Percentiles rank a stretch among this genome's conserved stretches.
Evolutionary conservation across 1,140 invertebrate genomes (phyloP).

Genomic region (Drosophila repletoides): DNA sequence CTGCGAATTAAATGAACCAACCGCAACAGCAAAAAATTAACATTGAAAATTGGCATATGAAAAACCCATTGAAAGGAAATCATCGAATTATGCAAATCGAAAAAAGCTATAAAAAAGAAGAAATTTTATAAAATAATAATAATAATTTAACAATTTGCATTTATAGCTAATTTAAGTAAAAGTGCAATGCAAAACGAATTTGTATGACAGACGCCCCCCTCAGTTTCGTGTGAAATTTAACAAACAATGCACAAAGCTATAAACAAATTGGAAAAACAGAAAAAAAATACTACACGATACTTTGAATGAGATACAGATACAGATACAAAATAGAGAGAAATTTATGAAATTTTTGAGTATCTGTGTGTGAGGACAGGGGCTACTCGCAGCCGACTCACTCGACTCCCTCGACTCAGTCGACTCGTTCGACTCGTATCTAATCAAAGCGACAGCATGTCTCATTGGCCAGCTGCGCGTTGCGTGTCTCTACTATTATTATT

Average conservation of each 20-base stretch:
- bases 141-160: constrained; percentile 8
- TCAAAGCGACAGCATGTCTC: constrained; percentile 68
- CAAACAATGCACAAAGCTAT: constrained; percentile 34
- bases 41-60: constrained; percentile 11
- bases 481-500: constrained; percentile 50
- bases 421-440: constrained; percentile 69
- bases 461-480: constrained; percentile 59
- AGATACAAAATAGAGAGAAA: too few relatives aligned
- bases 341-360: constrained; percentile 14
- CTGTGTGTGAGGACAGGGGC: constrained; percentile 1
- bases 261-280: constrained; percentile 25
- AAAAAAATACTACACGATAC: constrained; percentile 17
- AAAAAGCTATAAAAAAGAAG: constrained; percentile 25
- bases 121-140: constrained; percentile 9
- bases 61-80: constrained; percentile 17
- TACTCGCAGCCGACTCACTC: too few relatives aligned
- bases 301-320: too few relatives aligned
- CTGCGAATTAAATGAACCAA: constrained; percentile 11
- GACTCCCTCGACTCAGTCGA: constrained; percentile 19
- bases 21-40: constrained; percentile 13
- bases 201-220: not conserved
- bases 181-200: constrained; percentile 24
- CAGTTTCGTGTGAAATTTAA: constrained; percentile 30
- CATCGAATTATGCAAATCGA: constrained; percentile 29
- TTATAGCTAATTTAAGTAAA: constrained; percentile 19